Evolutionary conservation across 2,797 vertebrate species (phyloP), one percentile per base, ranked within the genome.

Genomic region (Pangasius mekongensis): DNA sequence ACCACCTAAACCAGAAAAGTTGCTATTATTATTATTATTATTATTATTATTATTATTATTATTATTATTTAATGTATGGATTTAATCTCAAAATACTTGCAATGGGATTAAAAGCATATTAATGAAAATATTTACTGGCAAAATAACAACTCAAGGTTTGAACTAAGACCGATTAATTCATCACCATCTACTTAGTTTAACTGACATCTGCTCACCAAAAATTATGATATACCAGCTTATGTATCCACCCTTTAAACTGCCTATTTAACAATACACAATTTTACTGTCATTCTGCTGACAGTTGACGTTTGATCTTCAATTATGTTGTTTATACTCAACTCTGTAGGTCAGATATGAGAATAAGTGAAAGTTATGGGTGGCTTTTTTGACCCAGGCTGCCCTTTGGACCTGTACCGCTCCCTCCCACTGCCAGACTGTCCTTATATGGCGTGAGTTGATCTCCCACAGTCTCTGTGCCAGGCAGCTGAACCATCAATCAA

Each of bases 401-500:
- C 76, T n/a, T 56, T 76, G 71, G 52, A 87, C 62, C 77, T 64
- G 22, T 64, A 30, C 69, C 43, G 43, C 82, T 84, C 85, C n/a
- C 64, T 90, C 76, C 83, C 89, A 82, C 80, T 87, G 88, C 14
- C 82, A 11, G 47, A 54, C 85, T 90, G 89, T 33, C 94, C 94
- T 91, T 94, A 93, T 92, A 94, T 86, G 94, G 94, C 83, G 27
- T 16, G 49, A 39, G 78, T 60, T 83, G 85, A 85, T 90, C 89
- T 87, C 87, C 89, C 83, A 47, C 11, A 54, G 52, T 85, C 88
- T 89, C 86, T 77, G 89, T 88, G 56, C 64, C 66, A 90, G 90
- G 89, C 95, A 95, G 94, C 94, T 95, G 94, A 94, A 89, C 91
- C 86, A 78, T 94, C 92, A 90, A 90, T 95, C 94, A 94, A 10